Evolutionary conservation across 2,113 vertebrate genomes (phyloP), one percentile per base, ranked within the genome.

Genomic region (Terrapene triunguis): DNA sequence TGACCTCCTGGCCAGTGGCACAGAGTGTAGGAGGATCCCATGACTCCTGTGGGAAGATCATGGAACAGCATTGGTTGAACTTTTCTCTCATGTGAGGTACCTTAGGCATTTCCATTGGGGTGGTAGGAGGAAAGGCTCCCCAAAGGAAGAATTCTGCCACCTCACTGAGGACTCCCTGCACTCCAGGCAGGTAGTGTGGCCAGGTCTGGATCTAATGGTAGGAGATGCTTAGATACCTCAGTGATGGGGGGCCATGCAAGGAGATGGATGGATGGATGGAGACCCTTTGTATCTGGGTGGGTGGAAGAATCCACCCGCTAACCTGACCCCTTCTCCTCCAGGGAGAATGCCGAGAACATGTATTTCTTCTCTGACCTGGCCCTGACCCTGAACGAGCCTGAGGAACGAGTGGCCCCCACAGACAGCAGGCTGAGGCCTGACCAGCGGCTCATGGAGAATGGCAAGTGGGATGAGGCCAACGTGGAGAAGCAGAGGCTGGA

Each of bases 341-440:
- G 99, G 97, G 99, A 99, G 10, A 99, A 99, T 0, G 99, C 99
- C 0, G 99, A 99, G 97, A 99, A 99, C 98, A 99, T 99, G 99
- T 99, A 99, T 92, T 99, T 98, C 97, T 99, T 99, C 98, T 99
- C 99, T 0, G 98, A 99, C 92, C 98, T 99, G 98, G 99, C 99
- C 4, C 97, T 99, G 94, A 99, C 99, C n/a, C 98, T 99, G 85
- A 99, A 99, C 0, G 99, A 99, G 96, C 97, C 94, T 0, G 99
- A 99, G 92, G 99, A 99, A 0, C 98, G 98, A 0, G 97, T 98
- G 19, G 99, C 99, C 0, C 99, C 99, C 80, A 99, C 99, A 0
- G 99, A 99, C 98, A 99, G 99, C 94, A 99, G 99, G 21, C 97
- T 99, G 95, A 94, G 99, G 35, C 99, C 99, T 0, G 99, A 99